Evolutionary conservation across 37 sponge, comb jelly and placozoan genomes (phyloP).

Genomic region (Aphrocallistes beatrix): DNA sequence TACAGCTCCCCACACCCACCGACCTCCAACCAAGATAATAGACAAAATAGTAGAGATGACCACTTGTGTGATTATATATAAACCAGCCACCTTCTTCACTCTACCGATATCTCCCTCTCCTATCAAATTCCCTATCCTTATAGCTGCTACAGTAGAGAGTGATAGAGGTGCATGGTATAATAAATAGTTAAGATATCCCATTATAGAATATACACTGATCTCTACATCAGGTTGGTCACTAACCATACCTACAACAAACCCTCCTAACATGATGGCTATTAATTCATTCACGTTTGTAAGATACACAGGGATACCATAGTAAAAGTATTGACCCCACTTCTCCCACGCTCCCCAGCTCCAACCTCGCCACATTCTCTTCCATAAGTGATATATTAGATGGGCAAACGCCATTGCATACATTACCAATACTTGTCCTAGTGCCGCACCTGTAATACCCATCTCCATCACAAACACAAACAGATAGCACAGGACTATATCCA

Average conservation of each 20-base stretch:
- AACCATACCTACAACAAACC: not conserved
- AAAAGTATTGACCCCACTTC: constrained; percentile 1
- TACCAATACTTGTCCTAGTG: not conserved
- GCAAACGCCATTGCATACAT: not conserved
- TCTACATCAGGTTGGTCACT: not conserved
- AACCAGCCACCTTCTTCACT: not conserved
- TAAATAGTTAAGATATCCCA: not conserved
- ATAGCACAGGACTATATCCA: not conserved
- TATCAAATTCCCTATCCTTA: constrained; percentile 18
- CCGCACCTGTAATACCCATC: constrained; percentile 2
- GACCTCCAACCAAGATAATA: not conserved
- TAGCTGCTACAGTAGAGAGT: not conserved
- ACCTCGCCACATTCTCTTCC: constrained; percentile 2
- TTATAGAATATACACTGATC: not conserved
- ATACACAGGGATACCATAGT: not conserved
- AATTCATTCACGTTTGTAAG: not conserved
- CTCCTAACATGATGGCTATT: constrained; percentile 10
- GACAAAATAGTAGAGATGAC: not conserved
- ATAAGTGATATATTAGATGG: not conserved
- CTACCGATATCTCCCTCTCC: not conserved
- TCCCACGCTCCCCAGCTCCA: not conserved
- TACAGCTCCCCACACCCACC: not conserved
- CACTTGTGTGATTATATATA: not conserved
- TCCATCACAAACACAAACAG: not conserved
- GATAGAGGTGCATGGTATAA: not conserved